Base-by-base conservation (phyloP, 53 echinoderm and acorn worm species). In the Mesocentrotus franciscanus region DNA sequence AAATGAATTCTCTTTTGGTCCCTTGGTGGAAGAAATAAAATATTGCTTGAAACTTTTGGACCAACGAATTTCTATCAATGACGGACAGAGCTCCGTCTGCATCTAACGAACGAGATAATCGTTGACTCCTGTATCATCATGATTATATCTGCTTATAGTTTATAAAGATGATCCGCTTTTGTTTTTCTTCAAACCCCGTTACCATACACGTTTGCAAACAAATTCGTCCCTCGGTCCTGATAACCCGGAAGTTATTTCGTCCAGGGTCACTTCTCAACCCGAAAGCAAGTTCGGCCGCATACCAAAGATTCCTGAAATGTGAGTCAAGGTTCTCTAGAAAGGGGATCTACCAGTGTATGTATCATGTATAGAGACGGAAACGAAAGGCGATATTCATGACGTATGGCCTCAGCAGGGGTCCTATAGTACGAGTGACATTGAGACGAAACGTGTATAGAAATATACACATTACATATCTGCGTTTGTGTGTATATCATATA, bases 211-310 rank as follows among this genome's bases (percentile, higher is more conserved):
- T 1, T 32, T 35, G 81, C 81, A 22, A 22, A 42, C 39, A 81
- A 18, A 36, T 42, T 81, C 22, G 81, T 36, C 81, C 81, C 42
- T 81, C 5, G 9, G 81, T 27, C 8, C 4, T 81, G 36, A 39
- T 81, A 42, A 42, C 81, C 33, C 81, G 81, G 81, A 81, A 81
- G 81, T 42, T 81, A 81, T 81, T 79, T 42, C 81, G 42, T 18
- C 81, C 81, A 81, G 42, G 81, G 36, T 81, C 81, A 42, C 81
- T 81, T 81, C 81, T 39, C 18, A 36, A 5, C 81, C 42, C 42
- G 22, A 81, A 33, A 81, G 81, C 42, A 81, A 39, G 18, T 36
- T 32, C 4, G 32, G 30, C 1, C 20, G 42, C 81, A 81, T 81
- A 81, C 36, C 81, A 81, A 1, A 36, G 81, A 81, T 81, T 81